Conservation (phyloP, 2,888 invertebrate species). For the Cephalotes varians region DNA sequence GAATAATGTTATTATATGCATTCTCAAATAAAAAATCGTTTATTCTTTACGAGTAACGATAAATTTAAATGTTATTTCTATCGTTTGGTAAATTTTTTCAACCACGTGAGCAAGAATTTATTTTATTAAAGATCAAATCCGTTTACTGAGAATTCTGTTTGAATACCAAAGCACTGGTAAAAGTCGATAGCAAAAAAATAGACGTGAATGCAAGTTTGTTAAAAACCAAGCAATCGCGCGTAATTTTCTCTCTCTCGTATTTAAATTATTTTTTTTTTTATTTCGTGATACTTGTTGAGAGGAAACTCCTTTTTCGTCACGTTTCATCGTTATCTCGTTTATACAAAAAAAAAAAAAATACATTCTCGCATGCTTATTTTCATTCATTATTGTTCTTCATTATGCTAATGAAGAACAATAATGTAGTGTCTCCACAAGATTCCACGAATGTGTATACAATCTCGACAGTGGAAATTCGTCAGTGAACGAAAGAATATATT, state of each 20-base stretch:
- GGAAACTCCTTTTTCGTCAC: background rate
- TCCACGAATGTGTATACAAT: background rate
- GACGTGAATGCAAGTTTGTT: background rate
- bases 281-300: background rate
- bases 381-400: background rate
- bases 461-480: background rate
- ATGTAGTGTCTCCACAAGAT: background rate
- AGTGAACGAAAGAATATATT: background rate
- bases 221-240: conserved; percentile 2
- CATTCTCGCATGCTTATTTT: background rate
- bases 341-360: background rate
- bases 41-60: background rate
- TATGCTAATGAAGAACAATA: background rate
- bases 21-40: background rate
- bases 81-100: background rate
- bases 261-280: conserved; percentile 19
- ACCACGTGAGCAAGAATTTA: background rate
- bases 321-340: background rate
- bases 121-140: conserved; percentile 29
- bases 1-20: background rate
- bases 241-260: background rate
- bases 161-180: conserved; percentile 11
- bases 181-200: conserved; percentile 18
- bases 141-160: conserved; percentile 19
- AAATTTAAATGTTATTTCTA: background rate